A percentile compares a stretch with the other conserved stretches of the same genome.
Conservation (phyloP, 2,797 vertebrate genomes). For the Luscinia luscinia region DNA sequence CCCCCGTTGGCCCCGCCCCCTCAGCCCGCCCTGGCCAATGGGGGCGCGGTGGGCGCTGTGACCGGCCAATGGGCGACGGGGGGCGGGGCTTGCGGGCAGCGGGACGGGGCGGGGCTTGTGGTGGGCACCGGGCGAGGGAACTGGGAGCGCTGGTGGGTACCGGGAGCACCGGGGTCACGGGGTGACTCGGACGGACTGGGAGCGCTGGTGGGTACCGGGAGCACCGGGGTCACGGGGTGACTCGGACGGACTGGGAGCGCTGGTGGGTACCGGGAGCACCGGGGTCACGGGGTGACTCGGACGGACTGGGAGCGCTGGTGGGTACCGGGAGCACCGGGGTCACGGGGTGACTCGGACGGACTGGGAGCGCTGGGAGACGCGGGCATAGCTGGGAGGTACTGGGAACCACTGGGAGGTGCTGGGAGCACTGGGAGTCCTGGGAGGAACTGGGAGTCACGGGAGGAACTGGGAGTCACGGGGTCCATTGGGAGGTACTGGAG, state of each 20-base stretch:
- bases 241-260: too few species aligned
- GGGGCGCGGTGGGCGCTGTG: fast-evolving
- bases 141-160: not conserved
- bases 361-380: not conserved
- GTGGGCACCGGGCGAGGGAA: not conserved
- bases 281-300: too few species aligned
- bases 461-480: too few species aligned
- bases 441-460: not conserved
- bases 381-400: not conserved
- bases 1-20: not conserved
- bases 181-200: too few species aligned
- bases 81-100: not conserved
- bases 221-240: too few species aligned
- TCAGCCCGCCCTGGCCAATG: not conserved
- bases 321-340: not conserved
- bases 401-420: too few species aligned
- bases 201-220: too few species aligned
- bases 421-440: not conserved
- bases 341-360: not conserved
- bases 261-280: too few species aligned
- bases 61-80: fast-evolving
- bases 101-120: not conserved
- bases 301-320: not conserved
- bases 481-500: not conserved
- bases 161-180: not conserved